Conservation (phyloP, 2,113 vertebrate genomes). For the Grantiella picta region DNA sequence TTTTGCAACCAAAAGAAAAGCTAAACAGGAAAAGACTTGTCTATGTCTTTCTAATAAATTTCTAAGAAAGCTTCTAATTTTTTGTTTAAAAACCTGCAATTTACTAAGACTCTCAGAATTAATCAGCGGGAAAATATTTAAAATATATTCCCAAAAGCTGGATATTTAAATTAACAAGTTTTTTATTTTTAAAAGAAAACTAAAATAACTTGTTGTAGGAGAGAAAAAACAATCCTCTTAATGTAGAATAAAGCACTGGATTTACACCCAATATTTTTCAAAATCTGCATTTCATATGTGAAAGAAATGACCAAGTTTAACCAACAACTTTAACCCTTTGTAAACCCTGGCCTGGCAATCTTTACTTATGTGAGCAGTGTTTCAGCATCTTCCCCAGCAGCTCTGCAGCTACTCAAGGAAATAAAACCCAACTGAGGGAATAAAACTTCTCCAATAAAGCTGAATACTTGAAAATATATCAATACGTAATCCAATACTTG, state of each 20-base stretch:
- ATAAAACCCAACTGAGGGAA: rapidly evolving
- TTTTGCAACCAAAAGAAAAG: neutral
- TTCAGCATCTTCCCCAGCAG: neutral
- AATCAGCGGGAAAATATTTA: neutral
- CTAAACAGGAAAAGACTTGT: neutral
- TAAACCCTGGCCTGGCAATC: neutral
- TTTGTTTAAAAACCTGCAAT: neutral
- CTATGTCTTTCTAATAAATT: neutral
- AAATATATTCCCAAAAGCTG: neutral
- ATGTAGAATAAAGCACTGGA: neutral
- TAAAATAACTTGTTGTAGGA: neutral
- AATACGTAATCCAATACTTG: neutral
- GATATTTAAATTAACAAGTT: neutral
- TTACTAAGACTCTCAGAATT: neutral
- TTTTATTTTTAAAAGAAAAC: neutral
- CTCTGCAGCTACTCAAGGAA: neutral
- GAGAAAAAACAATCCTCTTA: neutral
- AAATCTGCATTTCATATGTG: neutral
- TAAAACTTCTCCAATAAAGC: neutral
- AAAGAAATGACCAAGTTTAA: neutral
- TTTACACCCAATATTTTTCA: neutral
- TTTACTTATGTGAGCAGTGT: neutral
- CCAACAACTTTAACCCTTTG: neutral
- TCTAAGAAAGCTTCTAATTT: neutral
- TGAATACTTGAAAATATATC: neutral